Conservation (phyloP, 2,113 vertebrate species). For the Tragelaphus imberbis region DNA sequence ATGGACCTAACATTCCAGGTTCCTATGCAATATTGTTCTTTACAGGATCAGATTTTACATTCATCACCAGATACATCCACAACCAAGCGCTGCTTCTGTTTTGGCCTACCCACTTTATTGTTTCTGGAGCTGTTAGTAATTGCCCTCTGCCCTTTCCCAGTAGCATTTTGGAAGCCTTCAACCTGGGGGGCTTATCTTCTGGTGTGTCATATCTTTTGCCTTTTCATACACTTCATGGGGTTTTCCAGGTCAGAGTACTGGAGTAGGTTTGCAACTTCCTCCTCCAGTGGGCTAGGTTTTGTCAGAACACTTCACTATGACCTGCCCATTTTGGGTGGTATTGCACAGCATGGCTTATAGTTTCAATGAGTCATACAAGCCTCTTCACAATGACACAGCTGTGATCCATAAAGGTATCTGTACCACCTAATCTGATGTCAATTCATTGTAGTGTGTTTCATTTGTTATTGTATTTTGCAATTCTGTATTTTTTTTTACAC, state of each 20-base stretch:
- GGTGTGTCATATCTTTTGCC: not conserved
- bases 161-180: not conserved
- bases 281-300: not conserved
- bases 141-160: not conserved
- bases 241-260: not conserved
- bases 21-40: not conserved
- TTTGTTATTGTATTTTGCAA: not conserved
- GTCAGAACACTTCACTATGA: not conserved
- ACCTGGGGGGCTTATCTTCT: not conserved
- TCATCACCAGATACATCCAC: not conserved
- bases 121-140: not conserved
- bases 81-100: accelerated
- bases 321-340: not conserved
- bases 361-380: not conserved
- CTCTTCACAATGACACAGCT: not conserved
- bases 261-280: not conserved
- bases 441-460: not conserved
- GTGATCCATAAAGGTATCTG: not conserved
- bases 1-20: not conserved
- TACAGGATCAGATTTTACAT: not conserved
- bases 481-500: not conserved
- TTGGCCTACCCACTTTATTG: not conserved
- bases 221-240: not conserved
- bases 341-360: not conserved
- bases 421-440: not conserved